Conservation (phyloP, 92 coral and sea anemone genomes). For the Porites evermanni region DNA sequence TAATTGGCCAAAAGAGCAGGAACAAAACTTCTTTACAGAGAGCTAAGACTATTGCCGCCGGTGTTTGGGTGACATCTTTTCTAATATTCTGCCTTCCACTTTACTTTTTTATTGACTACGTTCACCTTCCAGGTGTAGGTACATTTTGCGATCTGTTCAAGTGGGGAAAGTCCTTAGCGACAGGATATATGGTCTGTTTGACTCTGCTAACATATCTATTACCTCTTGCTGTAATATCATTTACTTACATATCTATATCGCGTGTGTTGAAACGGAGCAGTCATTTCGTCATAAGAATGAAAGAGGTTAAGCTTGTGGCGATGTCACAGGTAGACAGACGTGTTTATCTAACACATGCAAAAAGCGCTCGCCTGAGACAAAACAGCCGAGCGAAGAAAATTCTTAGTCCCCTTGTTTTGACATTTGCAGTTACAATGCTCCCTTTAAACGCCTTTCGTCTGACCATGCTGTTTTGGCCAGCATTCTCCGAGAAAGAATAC, state of each 20-base stretch:
- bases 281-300: not conserved
- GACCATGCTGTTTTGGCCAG: not conserved
- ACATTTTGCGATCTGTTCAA: not conserved
- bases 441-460: slow-evolving; percentile 17
- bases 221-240: slow-evolving; percentile 22
- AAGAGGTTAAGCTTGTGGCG: not conserved
- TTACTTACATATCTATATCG: slow-evolving; percentile 4
- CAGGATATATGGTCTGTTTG: not conserved
- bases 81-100: slow-evolving; percentile 23
- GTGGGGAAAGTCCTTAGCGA: not conserved
- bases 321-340: not conserved
- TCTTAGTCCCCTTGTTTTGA: slow-evolving; percentile 24
- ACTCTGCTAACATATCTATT: not conserved
- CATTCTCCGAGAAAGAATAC: not conserved
- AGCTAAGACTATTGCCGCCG: not conserved
- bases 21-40: not conserved
- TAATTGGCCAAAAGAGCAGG: not conserved
- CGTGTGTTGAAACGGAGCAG: not conserved
- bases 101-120: slow-evolving; percentile 11
- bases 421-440: slow-evolving; percentile 28
- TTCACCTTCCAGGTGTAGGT: not conserved
- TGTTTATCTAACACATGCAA: not conserved
- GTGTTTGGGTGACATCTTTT: slow-evolving; percentile 28
- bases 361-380: slow-evolving; percentile 3
- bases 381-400: slow-evolving; percentile 32